Conservation (phyloP, 2,888 invertebrate genomes). For the Boloria euphrosyne region DNA sequence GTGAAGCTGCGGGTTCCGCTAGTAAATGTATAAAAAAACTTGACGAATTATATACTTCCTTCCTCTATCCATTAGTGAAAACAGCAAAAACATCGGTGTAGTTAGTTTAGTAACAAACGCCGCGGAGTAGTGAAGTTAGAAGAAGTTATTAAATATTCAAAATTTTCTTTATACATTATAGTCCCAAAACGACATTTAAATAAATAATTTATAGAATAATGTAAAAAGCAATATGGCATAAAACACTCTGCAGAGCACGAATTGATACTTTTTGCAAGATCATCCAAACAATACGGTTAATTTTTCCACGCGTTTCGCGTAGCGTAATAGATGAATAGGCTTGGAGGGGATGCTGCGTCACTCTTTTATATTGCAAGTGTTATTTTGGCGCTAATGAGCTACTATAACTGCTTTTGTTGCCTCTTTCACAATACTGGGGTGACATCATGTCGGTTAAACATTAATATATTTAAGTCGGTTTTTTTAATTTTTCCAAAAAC, state of each 20-base stretch:
- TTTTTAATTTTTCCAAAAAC: too few species aligned
- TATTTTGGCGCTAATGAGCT: constrained; percentile 73
- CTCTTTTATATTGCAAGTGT: constrained; percentile 75
- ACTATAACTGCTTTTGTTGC: constrained; percentile 46
- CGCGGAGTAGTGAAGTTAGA: too few species aligned
- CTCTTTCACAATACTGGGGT: not conserved
- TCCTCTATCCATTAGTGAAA: too few species aligned
- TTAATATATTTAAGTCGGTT: too few species aligned
- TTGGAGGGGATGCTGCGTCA: constrained; percentile 58
- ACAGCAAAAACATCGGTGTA: too few species aligned
- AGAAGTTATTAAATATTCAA: too few species aligned
- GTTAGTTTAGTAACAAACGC: too few species aligned
- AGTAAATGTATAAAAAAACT: too few species aligned
- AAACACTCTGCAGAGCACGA: not conserved
- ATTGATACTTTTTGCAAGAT: not conserved
- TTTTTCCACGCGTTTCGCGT: constrained; percentile 24
- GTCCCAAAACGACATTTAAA: too few species aligned
- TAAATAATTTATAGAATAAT: not conserved
- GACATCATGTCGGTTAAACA: not conserved
- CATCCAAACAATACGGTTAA: constrained; percentile 10
- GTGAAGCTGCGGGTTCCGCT: too few species aligned
- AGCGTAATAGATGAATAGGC: constrained; percentile 54
- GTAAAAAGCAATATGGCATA: not conserved
- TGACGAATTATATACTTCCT: too few species aligned
- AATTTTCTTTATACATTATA: too few species aligned